phyloP scores from a whole-genome alignment of 2,888 invertebrate genomes.

The Pteria penguin region DNA sequence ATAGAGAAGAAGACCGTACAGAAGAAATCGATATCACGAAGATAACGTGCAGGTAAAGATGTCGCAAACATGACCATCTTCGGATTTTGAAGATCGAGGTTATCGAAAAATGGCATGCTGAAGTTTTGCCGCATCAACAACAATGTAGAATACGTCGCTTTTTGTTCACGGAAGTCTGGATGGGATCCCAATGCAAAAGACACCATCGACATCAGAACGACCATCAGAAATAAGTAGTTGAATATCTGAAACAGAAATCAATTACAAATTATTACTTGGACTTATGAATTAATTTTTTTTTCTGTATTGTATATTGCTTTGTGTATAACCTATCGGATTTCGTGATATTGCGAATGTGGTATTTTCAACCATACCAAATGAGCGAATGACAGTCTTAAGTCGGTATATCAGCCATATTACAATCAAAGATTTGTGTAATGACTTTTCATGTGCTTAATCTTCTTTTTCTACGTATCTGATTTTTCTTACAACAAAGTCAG shows the following conservation, averaged over 20 bases:
- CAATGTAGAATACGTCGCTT: constrained; percentile 2
- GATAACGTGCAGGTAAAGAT: constrained; percentile 45
- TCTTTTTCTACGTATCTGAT: too few species aligned
- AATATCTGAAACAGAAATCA: constrained; percentile 46
- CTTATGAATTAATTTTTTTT: too few species aligned
- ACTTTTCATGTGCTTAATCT: too few species aligned
- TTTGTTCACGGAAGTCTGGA: constrained; percentile 38
- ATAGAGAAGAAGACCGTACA: constrained; percentile 69
- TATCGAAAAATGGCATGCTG: constrained; percentile 15
- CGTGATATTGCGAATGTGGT: too few species aligned
- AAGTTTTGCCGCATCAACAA: constrained; percentile 30
- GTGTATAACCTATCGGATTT: too few species aligned
- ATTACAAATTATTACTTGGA: background rate
- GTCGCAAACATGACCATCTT: constrained; percentile 34
- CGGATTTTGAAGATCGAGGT: constrained; percentile 28
- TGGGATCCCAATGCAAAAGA: constrained; percentile 52
- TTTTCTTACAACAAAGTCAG: too few species aligned
- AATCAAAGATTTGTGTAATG: too few species aligned
- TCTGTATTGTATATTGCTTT: too few species aligned
- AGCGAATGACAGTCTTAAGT: too few species aligned
- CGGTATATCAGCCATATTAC: too few species aligned
- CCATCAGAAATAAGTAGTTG: constrained; percentile 45
- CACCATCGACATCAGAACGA: constrained; percentile 50
- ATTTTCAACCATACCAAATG: too few species aligned
- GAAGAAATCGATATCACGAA: constrained; percentile 61